Evolutionary conservation across 2,113 vertebrate species (phyloP).

Genomic region (Mobula birostris): DNA sequence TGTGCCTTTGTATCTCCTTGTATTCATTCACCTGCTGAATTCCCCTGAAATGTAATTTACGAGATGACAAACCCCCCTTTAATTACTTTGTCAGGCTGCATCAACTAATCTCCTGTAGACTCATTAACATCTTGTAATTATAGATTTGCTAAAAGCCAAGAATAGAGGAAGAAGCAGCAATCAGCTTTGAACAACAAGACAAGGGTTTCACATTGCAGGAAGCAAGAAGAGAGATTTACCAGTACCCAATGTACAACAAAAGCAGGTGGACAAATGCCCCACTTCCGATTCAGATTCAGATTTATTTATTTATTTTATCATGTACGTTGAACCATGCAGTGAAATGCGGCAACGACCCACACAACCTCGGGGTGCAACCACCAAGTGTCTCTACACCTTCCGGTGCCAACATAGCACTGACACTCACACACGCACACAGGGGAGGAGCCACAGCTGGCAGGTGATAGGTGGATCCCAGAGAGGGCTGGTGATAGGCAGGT

Average conservation of each 20-base stretch:
- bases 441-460: no score
- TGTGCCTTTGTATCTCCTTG: background rate
- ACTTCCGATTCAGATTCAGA: no score
- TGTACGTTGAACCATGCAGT: no score
- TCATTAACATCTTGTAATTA: background rate
- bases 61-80: slow-evolving; percentile 7
- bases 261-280: background rate
- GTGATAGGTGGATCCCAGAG: no score
- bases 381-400: no score
- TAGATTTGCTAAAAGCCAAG: background rate
- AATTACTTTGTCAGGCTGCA: slow-evolving; percentile 13
- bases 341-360: no score
- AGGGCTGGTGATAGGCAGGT: no score
- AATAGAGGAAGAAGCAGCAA: background rate
- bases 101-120: background rate
- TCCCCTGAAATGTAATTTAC: background rate
- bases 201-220: background rate
- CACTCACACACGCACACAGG: no score
- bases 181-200: background rate
- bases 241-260: background rate
- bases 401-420: no score
- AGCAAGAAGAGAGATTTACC: background rate
- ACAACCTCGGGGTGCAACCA: no score
- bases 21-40: background rate
- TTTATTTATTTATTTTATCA: no score